Evolutionary conservation across 2,113 vertebrate genomes (phyloP), one percentile per base, ranked within the genome.

Genomic region (Euleptes europaea): DNA sequence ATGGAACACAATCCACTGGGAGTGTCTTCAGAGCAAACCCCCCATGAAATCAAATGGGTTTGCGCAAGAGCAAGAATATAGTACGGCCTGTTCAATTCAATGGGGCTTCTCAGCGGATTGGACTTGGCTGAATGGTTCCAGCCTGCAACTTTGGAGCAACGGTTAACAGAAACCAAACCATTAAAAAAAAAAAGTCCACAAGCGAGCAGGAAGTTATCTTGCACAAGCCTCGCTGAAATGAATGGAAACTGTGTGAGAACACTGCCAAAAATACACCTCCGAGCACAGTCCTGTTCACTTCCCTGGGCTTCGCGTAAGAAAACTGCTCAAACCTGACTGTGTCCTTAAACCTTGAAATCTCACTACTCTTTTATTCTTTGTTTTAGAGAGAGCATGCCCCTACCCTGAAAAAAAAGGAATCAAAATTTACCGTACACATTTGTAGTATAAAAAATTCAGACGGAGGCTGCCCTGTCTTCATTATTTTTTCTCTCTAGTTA

Each of bases 391-490:
- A 84, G 67, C 0, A 1, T 80, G 78, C 75, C n/a, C n/a, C 4
- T 0, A 60, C 73, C 69, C 86, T 84, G 40, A 40, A 81, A 49
- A 40, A 81, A 49, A 26, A 72, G 33, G 71, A 72, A 47, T 65
- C 72, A 87, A 19, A 35, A 35, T 33, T 21, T 13, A 38, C 5
- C 0, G 1, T 47, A 78, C 82, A 10, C 38, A 63, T 88, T 60
- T 9, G 2, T 47, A 86, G 81, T 81, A 91, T 86, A 88, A 85
- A 93, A 94, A 94, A 94, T 88, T 95, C 94, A 93, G 93, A 94
- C 93, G 93, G 94, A 85, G 38, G 0, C 38, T 63, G 9, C 47
- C 63, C 92, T 92, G 95, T 95, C 96, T 89, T 96, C 95, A 95
- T 95, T 40, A 92, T 94, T 95, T 94, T 90, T 90, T 88, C 84